Evolutionary conservation across 2,113 vertebrate genomes (phyloP).

Genomic region (Notiomystis cincta): DNA sequence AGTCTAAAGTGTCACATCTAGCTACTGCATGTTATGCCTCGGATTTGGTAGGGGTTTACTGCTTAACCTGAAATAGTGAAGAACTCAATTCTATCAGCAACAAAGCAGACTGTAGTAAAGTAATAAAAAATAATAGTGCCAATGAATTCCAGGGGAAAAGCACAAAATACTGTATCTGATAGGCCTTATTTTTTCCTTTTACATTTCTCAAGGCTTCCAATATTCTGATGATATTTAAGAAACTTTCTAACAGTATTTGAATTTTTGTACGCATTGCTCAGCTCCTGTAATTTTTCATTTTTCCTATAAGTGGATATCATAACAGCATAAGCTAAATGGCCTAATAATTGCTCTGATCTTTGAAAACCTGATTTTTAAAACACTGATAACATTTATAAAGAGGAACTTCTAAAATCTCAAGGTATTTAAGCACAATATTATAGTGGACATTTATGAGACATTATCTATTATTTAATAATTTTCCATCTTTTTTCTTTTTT

Average conservation of each 20-base stretch:
- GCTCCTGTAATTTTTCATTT: background rate
- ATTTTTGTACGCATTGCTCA: fast-evolving
- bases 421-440: background rate
- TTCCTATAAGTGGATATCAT: background rate
- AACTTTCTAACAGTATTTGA: background rate
- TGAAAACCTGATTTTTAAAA: background rate
- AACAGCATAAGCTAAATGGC: background rate
- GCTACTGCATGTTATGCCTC: background rate
- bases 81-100: background rate
- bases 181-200: background rate
- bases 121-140: background rate
- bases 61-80: background rate
- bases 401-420: background rate
- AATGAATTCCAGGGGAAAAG: background rate
- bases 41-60: background rate
- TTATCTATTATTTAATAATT: background rate
- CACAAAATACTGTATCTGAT: background rate
- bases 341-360: background rate
- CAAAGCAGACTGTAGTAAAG: background rate
- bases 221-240: background rate
- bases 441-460: background rate
- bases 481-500: background rate
- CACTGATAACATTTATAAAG: background rate
- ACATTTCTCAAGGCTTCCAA: background rate
- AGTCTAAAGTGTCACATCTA: background rate